Evolutionary conservation across 1,140 invertebrate genomes (phyloP).

Genomic region (Leptopilina clavipes): DNA sequence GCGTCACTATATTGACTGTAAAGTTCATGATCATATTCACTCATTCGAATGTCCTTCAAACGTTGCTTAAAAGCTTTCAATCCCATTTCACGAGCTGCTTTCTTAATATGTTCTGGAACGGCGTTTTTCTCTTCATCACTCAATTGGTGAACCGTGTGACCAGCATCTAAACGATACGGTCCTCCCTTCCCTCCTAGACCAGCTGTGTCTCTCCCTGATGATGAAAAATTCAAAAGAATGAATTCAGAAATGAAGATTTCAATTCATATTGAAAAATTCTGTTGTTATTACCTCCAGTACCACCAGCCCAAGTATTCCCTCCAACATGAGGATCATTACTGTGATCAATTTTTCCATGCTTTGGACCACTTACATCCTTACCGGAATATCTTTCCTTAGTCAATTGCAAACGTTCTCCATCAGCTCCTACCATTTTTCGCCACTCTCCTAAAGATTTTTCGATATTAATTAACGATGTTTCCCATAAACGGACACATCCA

Average conservation of each 20-base stretch:
- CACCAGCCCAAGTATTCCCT: constrained; percentile 97
- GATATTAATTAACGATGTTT: constrained; percentile 74
- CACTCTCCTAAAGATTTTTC: constrained; percentile 69
- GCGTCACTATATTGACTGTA: constrained; percentile 89
- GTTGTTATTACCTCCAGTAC: constrained; percentile 85
- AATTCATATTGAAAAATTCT: too few relatives aligned
- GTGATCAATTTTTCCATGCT: constrained; percentile 94
- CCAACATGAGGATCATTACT: constrained; percentile 94
- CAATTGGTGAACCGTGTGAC: constrained; percentile 91
- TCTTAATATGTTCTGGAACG: constrained; percentile 91
- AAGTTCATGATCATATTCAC: constrained; percentile 91
- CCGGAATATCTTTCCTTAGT: constrained; percentile 84
- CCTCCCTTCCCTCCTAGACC: constrained; percentile 95
- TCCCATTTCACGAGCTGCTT: constrained; percentile 95
- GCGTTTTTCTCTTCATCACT: constrained; percentile 92
- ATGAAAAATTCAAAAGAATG: constrained; percentile 39
- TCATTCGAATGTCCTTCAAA: constrained; percentile 95
- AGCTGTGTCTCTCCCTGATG: constrained; percentile 86
- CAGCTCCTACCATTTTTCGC: constrained; percentile 66
- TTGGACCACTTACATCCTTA: constrained; percentile 85
- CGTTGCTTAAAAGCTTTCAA: constrained; percentile 91
- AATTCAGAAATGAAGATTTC: constrained; percentile 40
- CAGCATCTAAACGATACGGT: constrained; percentile 92
- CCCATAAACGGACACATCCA: constrained; percentile 79
- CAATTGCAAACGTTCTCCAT: constrained; percentile 81